Evolutionary conservation across 2,113 vertebrate genomes (phyloP), one percentile per base, ranked within the genome.

Genomic region (Carettochelys insculpta): DNA sequence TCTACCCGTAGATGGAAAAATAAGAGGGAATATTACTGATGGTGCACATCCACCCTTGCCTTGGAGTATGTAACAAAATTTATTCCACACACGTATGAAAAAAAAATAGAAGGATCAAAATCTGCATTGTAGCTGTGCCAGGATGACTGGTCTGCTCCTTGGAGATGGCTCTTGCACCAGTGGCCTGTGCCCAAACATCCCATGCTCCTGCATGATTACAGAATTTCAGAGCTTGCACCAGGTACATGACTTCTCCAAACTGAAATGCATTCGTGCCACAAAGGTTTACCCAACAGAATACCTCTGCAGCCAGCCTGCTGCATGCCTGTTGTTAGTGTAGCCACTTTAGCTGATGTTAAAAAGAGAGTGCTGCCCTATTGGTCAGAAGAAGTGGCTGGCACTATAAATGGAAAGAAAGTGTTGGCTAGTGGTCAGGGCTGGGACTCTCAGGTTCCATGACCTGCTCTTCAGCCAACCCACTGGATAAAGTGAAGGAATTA

Each of bases 191-290:
- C 83, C 53, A 88, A 80, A 90, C 88, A 80, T 73, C 82, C 78
- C n/a, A n/a, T 47, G 83, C 73, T 86, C 77, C 29, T 11, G 38
- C 25, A 25, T 91, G 86, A 95, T 94, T 93, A 90, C 54, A 14
- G 52, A 88, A 54, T 16, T 29, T 56, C 24, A 27, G 41, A 12
- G 82, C 43, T 65, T n/a, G 52, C 58, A 38, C 61, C 48, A 13
- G 1, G 0, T 65, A 65, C 0, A 14, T 9, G 5, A 22, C n/a
- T 79, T 34, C 85, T 48, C 78, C 29, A 17, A 0, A 0, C 82
- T 78, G 75, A 77, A 75, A 31, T 87, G 52, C 0, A 0, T n/a
- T 47, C 68, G 51, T 38, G 24, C 11, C 56, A 47, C 80, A 91
- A 73, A 78, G 54, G 81, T 85, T 93, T 85, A 83, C 77, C 75